Evolutionary conservation across 2,113 vertebrate genomes (phyloP), one percentile per base, ranked within the genome.

Genomic region (Dolichallabes microphthalmus): DNA sequence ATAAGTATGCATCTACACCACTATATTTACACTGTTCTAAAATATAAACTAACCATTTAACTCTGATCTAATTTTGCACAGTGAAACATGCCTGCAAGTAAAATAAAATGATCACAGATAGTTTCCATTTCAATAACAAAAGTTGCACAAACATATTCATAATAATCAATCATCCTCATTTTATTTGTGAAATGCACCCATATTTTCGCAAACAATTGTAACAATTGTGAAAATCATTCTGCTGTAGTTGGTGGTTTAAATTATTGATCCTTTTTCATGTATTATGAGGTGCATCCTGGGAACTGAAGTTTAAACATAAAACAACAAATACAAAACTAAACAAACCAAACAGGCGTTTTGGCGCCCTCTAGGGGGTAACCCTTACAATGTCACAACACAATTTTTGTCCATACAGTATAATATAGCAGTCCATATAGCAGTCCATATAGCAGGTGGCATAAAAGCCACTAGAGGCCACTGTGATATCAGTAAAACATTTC

Each of bases 391-490:
- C 30, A 35, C 30, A 68, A 14, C 30, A 35, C 63, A 15, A 17
- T 69, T 35, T 69, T 35, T 9, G 15, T 32, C 6, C 30, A 15
- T 20, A 12, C 22, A n/a, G n/a, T n/a, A n/a, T n/a, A n/a, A n/a
- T n/a, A n/a, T n/a, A n/a, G n/a, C n/a, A n/a, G n/a, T n/a, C n/a
- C n/a, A n/a, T n/a, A n/a, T n/a, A n/a, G n/a, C n/a, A n/a, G n/a
- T n/a, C n/a, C n/a, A 71, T 1, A 39, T 19, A 45, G 30, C 15
- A 35, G 30, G 30, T 32, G 7, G 20, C 19, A 61, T 61, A 32
- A 13, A 27, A 45, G 69, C 82, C 77, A 87, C 86, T 84, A 87
- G 82, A 73, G 63, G 86, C 80, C 86, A 20, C 82, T 81, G 45
- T 81, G 61, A 75, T 66, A 50, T 75, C 78, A 84, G 32, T 39